These are phyloP conservation scores for Ypsolopha scabrella DNA, from an alignment of 2,888 invertebrate species.

Conservation along the genomic window DNA sequence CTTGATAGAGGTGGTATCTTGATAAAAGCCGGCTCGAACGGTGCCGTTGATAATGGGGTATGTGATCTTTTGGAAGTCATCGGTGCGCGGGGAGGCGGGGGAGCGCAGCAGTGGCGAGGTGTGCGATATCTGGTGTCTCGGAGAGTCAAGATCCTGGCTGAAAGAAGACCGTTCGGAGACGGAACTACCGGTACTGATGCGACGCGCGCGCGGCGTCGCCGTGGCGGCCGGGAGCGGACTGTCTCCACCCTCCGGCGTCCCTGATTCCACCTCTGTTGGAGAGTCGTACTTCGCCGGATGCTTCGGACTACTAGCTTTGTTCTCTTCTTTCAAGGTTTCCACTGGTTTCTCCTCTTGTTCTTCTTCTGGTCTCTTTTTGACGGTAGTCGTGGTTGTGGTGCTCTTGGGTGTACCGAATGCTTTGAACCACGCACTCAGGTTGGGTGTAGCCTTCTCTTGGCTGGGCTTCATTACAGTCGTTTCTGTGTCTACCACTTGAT, in stretches of 20 bases:
- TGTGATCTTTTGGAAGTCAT: constrained; percentile 76
- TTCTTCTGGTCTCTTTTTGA: constrained; percentile 73
- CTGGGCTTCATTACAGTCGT: constrained; percentile 46
- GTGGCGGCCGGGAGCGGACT: constrained; percentile 42
- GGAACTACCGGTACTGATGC: constrained; percentile 84
- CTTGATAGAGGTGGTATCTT: constrained; percentile 86
- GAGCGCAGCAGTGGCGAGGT: constrained; percentile 80
- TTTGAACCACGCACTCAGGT: constrained; percentile 92
- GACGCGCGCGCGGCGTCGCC: constrained; percentile 69
- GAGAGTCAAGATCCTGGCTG: constrained; percentile 82
- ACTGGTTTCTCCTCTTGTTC: constrained; percentile 47
- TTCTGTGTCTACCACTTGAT: constrained; percentile 55
- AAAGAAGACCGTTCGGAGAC: constrained; percentile 84
- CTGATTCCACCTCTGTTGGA: constrained; percentile 43
- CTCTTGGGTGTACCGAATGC: constrained; percentile 90
- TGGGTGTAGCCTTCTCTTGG: constrained; percentile 82
- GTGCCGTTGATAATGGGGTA: constrained; percentile 84
- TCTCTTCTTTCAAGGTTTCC: constrained; percentile 32
- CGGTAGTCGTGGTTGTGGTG: constrained; percentile 56
- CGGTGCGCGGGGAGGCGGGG: constrained; percentile 82
- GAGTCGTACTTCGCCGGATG: constrained; percentile 47
- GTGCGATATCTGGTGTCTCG: constrained; percentile 79
- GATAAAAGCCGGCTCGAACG: constrained; percentile 89
- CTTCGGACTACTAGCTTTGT: constrained; percentile 40
- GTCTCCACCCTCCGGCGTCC: constrained; percentile 54